Percentiles rank a stretch among this genome's conserved stretches.
These are phyloP conservation scores for Caenorhabditis sp. DNA, from an alignment of 2,888 invertebrate species.

Conservation along the genomic window DNA sequence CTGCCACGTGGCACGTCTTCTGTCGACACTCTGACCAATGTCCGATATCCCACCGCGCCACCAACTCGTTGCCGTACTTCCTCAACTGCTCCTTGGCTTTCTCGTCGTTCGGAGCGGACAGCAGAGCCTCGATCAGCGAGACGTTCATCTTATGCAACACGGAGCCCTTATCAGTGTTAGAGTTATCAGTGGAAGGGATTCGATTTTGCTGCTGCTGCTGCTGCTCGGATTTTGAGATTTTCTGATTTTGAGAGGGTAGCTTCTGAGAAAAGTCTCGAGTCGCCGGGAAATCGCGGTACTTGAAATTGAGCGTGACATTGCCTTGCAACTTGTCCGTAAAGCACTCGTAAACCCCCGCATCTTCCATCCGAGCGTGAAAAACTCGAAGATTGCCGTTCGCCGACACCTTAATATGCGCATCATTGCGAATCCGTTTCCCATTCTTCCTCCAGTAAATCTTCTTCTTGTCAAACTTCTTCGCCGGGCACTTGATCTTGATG, in stretches of 20 bases:
- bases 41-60: slow-evolving; percentile 68
- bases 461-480: slow-evolving; percentile 89
- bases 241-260: slow-evolving; percentile 5
- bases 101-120: slow-evolving; percentile 59
- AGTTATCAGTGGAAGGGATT: background rate
- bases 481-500: slow-evolving; percentile 95
- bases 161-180: background rate
- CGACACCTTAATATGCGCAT: slow-evolving; percentile 88
- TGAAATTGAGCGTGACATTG: slow-evolving; percentile 90
- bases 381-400: slow-evolving; percentile 93
- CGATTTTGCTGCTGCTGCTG: background rate
- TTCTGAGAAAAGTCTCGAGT: background rate
- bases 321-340: slow-evolving; percentile 87
- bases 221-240: background rate
- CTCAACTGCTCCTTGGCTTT: slow-evolving; percentile 59
- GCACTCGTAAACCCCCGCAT: slow-evolving; percentile 85
- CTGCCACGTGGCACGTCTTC: slow-evolving; percentile 69
- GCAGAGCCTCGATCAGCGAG: slow-evolving; percentile 65
- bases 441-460: slow-evolving; percentile 91
- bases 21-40: slow-evolving; percentile 74
- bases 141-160: slow-evolving; percentile 47
- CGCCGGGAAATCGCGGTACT: slow-evolving; percentile 85
- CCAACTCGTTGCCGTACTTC: slow-evolving; percentile 64
- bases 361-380: slow-evolving; percentile 87
- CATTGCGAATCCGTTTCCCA: slow-evolving; percentile 88